phyloP scores from a whole-genome alignment of 2,888 invertebrate species.

The Selenia dentaria region DNA sequence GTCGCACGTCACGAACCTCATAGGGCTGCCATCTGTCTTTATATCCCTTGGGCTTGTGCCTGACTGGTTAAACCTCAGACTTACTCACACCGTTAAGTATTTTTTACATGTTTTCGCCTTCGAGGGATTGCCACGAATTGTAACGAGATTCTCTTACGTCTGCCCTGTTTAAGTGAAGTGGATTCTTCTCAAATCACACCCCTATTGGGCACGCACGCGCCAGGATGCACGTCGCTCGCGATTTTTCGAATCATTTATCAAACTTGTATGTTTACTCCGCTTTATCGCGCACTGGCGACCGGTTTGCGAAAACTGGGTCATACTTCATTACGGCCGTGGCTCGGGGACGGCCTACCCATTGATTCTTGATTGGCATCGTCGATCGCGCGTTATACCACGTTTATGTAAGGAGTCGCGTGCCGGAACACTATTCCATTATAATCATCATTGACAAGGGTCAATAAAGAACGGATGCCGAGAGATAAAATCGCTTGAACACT shows the following conservation, averaged over 20 bases:
- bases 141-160: slow-evolving; percentile 10
- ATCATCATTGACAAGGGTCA: slow-evolving; percentile 45
- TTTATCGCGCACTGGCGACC: slow-evolving; percentile 46
- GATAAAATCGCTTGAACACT: slow-evolving; percentile 34
- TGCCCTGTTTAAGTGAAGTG: slow-evolving; percentile 17
- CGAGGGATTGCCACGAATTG: slow-evolving; percentile 12
- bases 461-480: slow-evolving; percentile 40
- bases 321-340: slow-evolving; percentile 45
- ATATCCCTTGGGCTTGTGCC: slow-evolving; percentile 12
- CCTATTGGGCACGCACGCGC: slow-evolving; percentile 24
- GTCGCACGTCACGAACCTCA: slow-evolving; percentile 22
- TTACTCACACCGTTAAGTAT: background rate
- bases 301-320: slow-evolving; percentile 50
- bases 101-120: slow-evolving; percentile 2
- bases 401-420: slow-evolving; percentile 43
- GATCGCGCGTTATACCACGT: slow-evolving; percentile 21
- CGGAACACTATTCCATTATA: slow-evolving; percentile 37
- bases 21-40: slow-evolving; percentile 23
- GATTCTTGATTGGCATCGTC: slow-evolving; percentile 33
- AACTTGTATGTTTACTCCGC: slow-evolving; percentile 48
- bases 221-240: slow-evolving; percentile 40
- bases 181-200: slow-evolving; percentile 21
- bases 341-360: slow-evolving; percentile 44
- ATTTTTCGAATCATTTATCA: slow-evolving; percentile 61
- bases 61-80: slow-evolving; percentile 4